Base-by-base conservation (phyloP, 2,797 vertebrate genomes). In the Anabacerthia variegaticeps region DNA sequence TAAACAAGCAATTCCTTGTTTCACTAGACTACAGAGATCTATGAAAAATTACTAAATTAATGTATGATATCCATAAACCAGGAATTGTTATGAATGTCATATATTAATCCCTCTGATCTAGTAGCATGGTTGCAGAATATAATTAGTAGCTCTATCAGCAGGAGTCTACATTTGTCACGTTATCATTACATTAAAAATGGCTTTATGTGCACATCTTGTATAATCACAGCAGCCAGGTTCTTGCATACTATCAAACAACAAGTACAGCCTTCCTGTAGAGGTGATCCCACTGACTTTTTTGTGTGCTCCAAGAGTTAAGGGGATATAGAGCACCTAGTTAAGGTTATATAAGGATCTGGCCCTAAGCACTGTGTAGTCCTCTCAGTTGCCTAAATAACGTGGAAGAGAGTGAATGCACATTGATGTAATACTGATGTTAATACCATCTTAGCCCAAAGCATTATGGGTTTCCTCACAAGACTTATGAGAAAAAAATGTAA, bases 121-220 rank as follows among this genome's bases (percentile, higher is more conserved):
- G 61, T 18, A 68, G 63, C 32, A 65, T 1, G 6, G 34, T 63
- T 76, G 51, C 73, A 88, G 92, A 91, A 95, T 48, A 52, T 81
- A 94, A 96, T 93, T 79, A 59, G n/a, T 44, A 90, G 36, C 51
- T 90, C 63, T 76, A 52, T 69, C 84, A 93, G 59, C 56, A 91
- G 74, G 59, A 87, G 59, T 56, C 66, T 69, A 76, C 36, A 43
- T 94, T 74, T 87, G 32, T 82, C 37, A 79, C 62, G 86, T 58
- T 49, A 76, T 48, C 28, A 30, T 69, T 88, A 81, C 26, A 76
- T 73, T 71, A 79, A 88, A 91, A 85, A 24, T 32, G 41, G 36
- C 36, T 78, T 92, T 88, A 59, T 0, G 0, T 65, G 49, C 0
- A 0, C 23, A 18, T 73, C 69, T 79, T 37, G 20, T 36, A 19